phyloP scores from a whole-genome alignment of 1,140 invertebrate species.

The Conus ventricosus region DNA sequence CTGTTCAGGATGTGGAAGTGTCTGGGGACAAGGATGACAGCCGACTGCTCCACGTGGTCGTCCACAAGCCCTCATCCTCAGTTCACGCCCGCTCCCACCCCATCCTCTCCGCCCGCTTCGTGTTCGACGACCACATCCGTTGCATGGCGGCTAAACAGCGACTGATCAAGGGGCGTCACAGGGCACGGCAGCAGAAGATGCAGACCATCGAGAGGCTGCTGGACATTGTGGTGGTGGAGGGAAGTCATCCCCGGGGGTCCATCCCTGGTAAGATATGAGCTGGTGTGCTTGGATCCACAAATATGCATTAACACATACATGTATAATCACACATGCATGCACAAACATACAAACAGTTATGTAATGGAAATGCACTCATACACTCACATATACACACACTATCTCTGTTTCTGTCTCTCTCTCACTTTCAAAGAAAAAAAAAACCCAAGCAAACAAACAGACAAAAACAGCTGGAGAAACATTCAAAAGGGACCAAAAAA shows the following conservation, averaged over 20 bases:
- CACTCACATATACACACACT: background rate
- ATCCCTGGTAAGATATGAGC: constrained; percentile 56
- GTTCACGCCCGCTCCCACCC: constrained; percentile 76
- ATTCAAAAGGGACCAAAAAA: too few relatives aligned
- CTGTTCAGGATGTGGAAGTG: constrained; percentile 80
- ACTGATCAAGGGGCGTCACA: constrained; percentile 89
- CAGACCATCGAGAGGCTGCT: constrained; percentile 93
- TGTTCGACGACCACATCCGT: constrained; percentile 99
- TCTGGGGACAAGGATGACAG: constrained; percentile 97
- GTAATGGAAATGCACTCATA: background rate
- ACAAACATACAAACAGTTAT: background rate
- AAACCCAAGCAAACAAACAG: too few relatives aligned
- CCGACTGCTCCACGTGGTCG: constrained; percentile 94
- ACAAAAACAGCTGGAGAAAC: too few relatives aligned
- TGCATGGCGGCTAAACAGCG: constrained; percentile 94
- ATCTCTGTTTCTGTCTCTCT: too few relatives aligned
- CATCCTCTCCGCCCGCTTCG: constrained; percentile 91
- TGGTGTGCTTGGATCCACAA: background rate
- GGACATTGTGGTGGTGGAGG: constrained; percentile 81
- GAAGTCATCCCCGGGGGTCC: constrained; percentile 49
- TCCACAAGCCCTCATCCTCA: constrained; percentile 84
- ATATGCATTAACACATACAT: background rate
- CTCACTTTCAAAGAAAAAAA: too few relatives aligned
- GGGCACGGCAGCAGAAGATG: constrained; percentile 87
- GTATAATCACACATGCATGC: background rate